A percentile compares a stretch with the other conserved stretches of the same genome.
Evolutionary conservation across 2,888 invertebrate species (phyloP).

Genomic region (Drosophila trichaetosa): DNA sequence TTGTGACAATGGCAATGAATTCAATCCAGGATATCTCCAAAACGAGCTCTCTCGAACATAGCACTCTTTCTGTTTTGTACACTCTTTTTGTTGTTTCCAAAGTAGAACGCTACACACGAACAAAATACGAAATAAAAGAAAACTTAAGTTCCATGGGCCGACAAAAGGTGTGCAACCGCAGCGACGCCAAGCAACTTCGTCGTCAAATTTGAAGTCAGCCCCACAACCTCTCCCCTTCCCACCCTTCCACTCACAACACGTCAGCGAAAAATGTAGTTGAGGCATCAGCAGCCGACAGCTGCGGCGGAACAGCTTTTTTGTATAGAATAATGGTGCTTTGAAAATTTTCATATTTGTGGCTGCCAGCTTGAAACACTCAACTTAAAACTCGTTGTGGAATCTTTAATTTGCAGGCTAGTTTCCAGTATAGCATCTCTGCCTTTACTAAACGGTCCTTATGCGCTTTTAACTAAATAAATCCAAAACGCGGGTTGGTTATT

Average conservation of each 20-base stretch:
- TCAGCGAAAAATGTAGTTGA: background rate
- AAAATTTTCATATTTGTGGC: slow-evolving; percentile 65
- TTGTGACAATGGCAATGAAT: background rate
- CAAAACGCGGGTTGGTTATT: background rate
- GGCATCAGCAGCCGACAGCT: slow-evolving; percentile 4
- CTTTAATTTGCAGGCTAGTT: background rate
- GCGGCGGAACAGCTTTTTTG: slow-evolving; percentile 41
- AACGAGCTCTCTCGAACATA: background rate
- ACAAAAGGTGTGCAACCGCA: slow-evolving; percentile 61
- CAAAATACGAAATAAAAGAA: slow-evolving; percentile 55
- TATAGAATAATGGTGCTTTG: slow-evolving; percentile 36
- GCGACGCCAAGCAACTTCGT: slow-evolving; percentile 7
- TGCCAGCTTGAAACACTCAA: slow-evolving; percentile 36
- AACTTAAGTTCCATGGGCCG: slow-evolving; percentile 58
- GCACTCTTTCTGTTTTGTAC: slow-evolving; percentile 8
- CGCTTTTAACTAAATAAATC: background rate
- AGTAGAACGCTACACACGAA: slow-evolving; percentile 27
- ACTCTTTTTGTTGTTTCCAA: slow-evolving; percentile 12
- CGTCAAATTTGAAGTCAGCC: background rate
- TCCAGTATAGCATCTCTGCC: background rate
- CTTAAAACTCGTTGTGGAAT: background rate
- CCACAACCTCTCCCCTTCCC: background rate
- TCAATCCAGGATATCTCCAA: background rate
- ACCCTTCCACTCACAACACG: background rate
- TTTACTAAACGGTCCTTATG: too few relatives aligned